Base-by-base conservation (phyloP, 1,140 invertebrate genomes). In the Leptonema lineaticorne region DNA sequence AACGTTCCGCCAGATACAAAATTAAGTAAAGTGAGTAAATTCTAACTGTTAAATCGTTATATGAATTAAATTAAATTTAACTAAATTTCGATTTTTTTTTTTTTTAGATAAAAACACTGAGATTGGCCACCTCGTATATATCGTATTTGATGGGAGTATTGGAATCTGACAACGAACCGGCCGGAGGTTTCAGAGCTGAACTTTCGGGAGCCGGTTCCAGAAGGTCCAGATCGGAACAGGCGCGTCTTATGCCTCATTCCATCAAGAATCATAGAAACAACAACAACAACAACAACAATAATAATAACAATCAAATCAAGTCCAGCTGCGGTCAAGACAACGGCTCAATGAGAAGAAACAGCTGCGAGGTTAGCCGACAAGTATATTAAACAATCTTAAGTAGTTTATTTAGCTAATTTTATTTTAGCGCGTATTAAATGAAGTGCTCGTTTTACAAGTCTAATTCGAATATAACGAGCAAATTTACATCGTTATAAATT, bases 1-100 rank as follows among this genome's bases (percentile, higher is more conserved):
- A 97, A 97, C 75, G 95, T 98, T 5, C 95, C 95, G 0, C 88
- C 92, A 0, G 96, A 98, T 76, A 98, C 95, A 0, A 98, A 98
- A 81, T 79, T 97, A 50, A 94, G 92, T 7, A 95, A 96, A 80
- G 86, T 88, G 77, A 79, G 76, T 69, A 0, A 30, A 48, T 29
- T 20, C 41, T n/a, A 59, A 3, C 28, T 22, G 5, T 26, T 57
- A 16, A 48, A 48, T 4, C 22, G 20, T 20, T 1, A 4, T 48
- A 4, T 3, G 3, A 20, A 20, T 9, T 48, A 20, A 48, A 5
- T 48, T 16, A 20, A 48, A 20, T 20, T 1, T 20, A 48, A 22
- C 9, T 48, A 20, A 20, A 20, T 2, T 48, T 48, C n/a, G 18
- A 48, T 20, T 2, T 18, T 1, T 20, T 48, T 5, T 28, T 26